Conservation (phyloP, 2,113 vertebrate genomes). For the Indicator indicator region DNA sequence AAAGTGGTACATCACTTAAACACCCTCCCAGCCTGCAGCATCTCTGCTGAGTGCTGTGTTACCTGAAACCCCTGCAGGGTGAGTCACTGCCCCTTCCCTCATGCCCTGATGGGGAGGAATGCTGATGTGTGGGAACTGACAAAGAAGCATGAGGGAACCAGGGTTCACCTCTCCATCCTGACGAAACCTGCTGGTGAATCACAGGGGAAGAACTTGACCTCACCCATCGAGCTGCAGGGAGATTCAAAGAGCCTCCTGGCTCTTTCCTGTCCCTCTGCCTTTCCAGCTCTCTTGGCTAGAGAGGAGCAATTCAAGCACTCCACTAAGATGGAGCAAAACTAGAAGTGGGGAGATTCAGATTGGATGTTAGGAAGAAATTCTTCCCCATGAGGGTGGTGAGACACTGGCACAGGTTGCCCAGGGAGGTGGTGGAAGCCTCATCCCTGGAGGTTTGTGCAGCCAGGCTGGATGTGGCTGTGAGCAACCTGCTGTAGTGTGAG, state of each 20-base stretch:
- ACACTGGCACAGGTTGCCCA: too few relatives aligned
- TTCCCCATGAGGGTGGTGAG: too few relatives aligned
- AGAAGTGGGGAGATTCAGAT: too few relatives aligned
- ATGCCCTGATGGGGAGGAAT: conserved; percentile 30
- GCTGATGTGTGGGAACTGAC: conserved; percentile 54
- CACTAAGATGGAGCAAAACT: neutral
- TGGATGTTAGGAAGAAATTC: too few relatives aligned
- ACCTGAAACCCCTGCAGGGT: conserved; percentile 14
- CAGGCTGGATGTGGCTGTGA: too few relatives aligned
- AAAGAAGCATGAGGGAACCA: neutral
- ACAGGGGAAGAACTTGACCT: conserved; percentile 60
- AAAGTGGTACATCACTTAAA: neutral
- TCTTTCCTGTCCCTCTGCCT: conserved; percentile 1
- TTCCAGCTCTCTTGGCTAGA: neutral
- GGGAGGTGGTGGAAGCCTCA: too few relatives aligned
- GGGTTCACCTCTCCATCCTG: conserved; percentile 44
- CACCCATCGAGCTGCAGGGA: conserved; percentile 17
- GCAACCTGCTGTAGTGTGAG: too few relatives aligned
- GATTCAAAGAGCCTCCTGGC: conserved; percentile 39
- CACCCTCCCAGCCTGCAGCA: neutral
- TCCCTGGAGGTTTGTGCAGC: too few relatives aligned
- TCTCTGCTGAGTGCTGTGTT: neutral
- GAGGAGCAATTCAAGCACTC: neutral
- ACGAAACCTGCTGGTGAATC: conserved; percentile 42
- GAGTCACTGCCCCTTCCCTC: conserved; percentile 40